Evolutionary conservation across 2,888 invertebrate species (phyloP), one percentile per base, ranked within the genome.

Genomic region (Acanthosoma haemorrhoidale): DNA sequence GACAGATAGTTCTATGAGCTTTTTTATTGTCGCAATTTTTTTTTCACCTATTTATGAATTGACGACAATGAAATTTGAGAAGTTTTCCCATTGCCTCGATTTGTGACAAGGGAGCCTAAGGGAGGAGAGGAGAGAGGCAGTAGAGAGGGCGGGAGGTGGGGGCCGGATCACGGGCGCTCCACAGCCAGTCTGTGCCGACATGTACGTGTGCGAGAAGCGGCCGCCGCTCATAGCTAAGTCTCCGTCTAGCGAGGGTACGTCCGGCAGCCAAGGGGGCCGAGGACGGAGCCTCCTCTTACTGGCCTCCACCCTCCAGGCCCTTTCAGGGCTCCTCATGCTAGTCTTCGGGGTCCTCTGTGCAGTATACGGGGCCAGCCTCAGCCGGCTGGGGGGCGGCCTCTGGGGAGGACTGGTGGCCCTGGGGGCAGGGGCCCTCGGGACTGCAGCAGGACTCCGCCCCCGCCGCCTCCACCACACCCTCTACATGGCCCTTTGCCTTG

Each of bases 401-500:
- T 78, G 77, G 78, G 77, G 77, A 63, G 78, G 77, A 13, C 75
- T 76, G 41, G 76, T 77, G 64, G 75, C 76, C 13, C 71, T 75
- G 43, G 70, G 74, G 6, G 75, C 75, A 15, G 77, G 78, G n/a
- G 71, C 76, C 5, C 74, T 76, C 4, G 78, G 77, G 0, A 72
- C 77, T 13, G 73, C 77, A 67, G 76, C 77, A 29, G 76, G 77
- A 3, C 72, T 77, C 18, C 72, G 74, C 36, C 72, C 75, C 60
- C 73, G 74, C 38, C 64, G 73, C 38, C 72, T 74, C n/a, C 73
- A 76, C 51, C 68, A 75, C 15, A 76, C 78, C 15, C 75, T 77
- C 18, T 78, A 78, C 72, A 74, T 79, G 51, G 78, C 79, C 15
- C 75, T 78, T 36, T 78, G 77, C 59, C 74, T 79, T 32, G 76